Conservation (phyloP, 92 coral and sea anemone genomes). For the Umimayanthus kanabou region DNA sequence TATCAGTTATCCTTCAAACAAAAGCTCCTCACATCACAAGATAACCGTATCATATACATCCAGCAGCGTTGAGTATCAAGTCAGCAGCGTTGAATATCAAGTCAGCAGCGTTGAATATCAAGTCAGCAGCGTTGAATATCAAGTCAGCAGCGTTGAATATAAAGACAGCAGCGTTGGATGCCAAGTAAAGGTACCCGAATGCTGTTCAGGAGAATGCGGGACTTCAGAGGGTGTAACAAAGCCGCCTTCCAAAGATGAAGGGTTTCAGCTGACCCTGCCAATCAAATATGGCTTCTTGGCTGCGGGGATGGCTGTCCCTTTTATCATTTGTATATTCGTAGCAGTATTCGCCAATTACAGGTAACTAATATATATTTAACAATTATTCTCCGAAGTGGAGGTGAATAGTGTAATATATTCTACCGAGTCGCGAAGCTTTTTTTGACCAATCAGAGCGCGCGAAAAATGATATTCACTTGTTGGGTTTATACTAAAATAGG, state of each 20-base stretch:
- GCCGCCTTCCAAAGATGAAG: neutral
- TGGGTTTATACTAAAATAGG: too few species aligned
- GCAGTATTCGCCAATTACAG: constrained; percentile 8
- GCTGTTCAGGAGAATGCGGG: constrained; percentile 5
- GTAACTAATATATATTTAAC: neutral
- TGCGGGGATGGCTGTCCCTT: constrained; percentile 33
- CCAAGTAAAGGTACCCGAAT: neutral
- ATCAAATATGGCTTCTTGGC: constrained; percentile 30
- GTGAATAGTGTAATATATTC: too few species aligned
- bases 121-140: too few species aligned
- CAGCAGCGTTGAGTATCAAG: neutral
- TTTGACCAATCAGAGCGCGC: too few species aligned
- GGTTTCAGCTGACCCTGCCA: constrained; percentile 20
- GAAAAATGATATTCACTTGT: too few species aligned
- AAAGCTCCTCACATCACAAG: neutral
- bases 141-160: too few species aligned
- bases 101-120: neutral
- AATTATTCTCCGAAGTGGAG: too few species aligned
- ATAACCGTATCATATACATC: neutral
- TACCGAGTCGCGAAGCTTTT: too few species aligned
- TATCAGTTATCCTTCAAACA: neutral
- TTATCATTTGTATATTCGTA: neutral
- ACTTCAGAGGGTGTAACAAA: neutral
- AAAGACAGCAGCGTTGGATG: too few species aligned
- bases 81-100: too few species aligned